Conservation (phyloP, 1,140 invertebrate genomes). For the Drosophila triauraria region DNA sequence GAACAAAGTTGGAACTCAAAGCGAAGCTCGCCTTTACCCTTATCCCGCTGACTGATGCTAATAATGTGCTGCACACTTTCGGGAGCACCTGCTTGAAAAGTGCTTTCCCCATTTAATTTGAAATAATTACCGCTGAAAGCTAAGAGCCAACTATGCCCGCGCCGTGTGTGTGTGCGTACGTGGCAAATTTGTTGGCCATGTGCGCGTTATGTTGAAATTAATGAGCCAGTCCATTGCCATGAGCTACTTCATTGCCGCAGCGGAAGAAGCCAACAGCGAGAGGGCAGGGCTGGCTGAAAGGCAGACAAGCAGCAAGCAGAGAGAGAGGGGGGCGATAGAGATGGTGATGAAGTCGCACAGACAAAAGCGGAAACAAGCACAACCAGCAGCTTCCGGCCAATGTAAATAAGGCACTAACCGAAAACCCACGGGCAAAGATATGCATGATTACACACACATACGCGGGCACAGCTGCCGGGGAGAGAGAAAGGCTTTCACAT, state of each 20-base stretch:
- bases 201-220: conserved; percentile 67
- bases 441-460: conserved; percentile 60
- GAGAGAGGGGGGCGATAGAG: conserved; percentile 1
- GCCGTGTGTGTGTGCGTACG: conserved; percentile 14
- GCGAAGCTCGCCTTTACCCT: not conserved
- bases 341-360: conserved; percentile 48
- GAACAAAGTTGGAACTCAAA: not conserved
- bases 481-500: conserved; percentile 7
- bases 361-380: conserved; percentile 66
- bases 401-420: conserved; percentile 62
- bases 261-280: conserved; percentile 5
- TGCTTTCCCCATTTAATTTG: conserved; percentile 63
- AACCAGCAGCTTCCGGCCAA: conserved; percentile 65
- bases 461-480: conserved; percentile 9
- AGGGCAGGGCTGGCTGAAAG: conserved; percentile 7
- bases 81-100: conserved; percentile 56
- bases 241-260: conserved; percentile 50
- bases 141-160: conserved; percentile 34
- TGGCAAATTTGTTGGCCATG: conserved; percentile 51
- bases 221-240: conserved; percentile 65
- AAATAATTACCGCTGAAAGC: conserved; percentile 68
- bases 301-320: not conserved
- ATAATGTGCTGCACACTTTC: conserved; percentile 55
- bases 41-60: conserved; percentile 42
- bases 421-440: conserved; percentile 57